phyloP scores from a whole-genome alignment of 2,113 vertebrate genomes.

The Chamaetylas fuelleborni region DNA sequence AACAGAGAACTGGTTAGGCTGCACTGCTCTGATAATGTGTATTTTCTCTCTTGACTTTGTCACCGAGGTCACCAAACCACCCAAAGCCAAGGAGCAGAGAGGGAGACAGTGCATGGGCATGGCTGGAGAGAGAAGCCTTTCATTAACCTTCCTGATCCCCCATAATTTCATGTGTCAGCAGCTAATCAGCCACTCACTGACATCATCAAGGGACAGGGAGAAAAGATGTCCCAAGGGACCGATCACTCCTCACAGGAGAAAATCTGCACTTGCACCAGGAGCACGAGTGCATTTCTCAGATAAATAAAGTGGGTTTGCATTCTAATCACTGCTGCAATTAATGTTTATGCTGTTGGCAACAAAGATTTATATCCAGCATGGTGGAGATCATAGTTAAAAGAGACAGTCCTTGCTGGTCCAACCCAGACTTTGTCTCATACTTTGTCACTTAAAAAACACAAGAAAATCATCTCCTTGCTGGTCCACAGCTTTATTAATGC shows the following conservation, averaged over 20 bases:
- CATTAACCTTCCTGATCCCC: slow-evolving; percentile 75
- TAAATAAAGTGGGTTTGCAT: slow-evolving; percentile 28
- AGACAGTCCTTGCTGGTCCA: slow-evolving; percentile 29
- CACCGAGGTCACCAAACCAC: slow-evolving; percentile 58
- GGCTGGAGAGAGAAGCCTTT: slow-evolving; percentile 71
- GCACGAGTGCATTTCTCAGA: slow-evolving; percentile 18
- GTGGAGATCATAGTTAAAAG: slow-evolving; percentile 27
- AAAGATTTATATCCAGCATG: slow-evolving; percentile 49
- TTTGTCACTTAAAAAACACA: not conserved
- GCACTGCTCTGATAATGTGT: not conserved
- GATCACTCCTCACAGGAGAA: slow-evolving; percentile 69
- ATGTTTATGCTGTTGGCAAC: slow-evolving; percentile 41
- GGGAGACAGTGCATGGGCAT: slow-evolving; percentile 28
- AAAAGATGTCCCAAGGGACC: slow-evolving; percentile 62
- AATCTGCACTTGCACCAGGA: slow-evolving; percentile 28
- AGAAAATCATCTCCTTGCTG: slow-evolving; percentile 5
- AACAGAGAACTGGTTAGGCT: slow-evolving; percentile 51
- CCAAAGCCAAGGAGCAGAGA: slow-evolving; percentile 27
- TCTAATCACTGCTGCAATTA: slow-evolving; percentile 41
- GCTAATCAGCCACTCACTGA: slow-evolving; percentile 75
- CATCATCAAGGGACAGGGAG: slow-evolving; percentile 71
- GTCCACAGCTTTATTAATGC: not conserved
- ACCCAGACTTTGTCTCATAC: not conserved
- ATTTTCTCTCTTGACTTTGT: slow-evolving; percentile 54
- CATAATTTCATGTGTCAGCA: slow-evolving; percentile 76